Base-by-base conservation (phyloP, 1,140 invertebrate genomes). In the Zaprionus inermis region DNA sequence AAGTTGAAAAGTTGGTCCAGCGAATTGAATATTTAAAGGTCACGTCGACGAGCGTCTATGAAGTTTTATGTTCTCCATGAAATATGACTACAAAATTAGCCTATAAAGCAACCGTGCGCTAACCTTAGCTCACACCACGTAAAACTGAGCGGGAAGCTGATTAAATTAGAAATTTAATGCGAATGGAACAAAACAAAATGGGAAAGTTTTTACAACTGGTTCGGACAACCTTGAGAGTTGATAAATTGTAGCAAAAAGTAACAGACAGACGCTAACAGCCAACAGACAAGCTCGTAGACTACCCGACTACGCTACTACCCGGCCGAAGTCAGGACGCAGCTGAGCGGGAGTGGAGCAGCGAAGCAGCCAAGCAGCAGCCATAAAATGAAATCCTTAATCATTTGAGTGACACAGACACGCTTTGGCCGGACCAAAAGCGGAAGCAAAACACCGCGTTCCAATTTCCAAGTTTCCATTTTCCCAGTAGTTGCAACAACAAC, bases 341-440 rank as follows among this genome's bases (percentile, higher is more conserved):
- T 28, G 44, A 55, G 14, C n/a, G 9, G 52, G 38, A 28, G n/a
- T n/a, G n/a, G 51, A 57, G 32, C 57, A 51, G 38, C 52, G 59
- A 52, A 66, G 46, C 61, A 72, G 60, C 68, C 73, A 66, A 56
- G 68, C 68, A 65, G 59, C 59, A 63, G 73, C 59, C 84, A 89
- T 88, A 89, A 88, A 86, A 80, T 46, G 63, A 88, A 88, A 89
- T 88, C 83, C 89, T 88, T 83, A 88, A 88, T 89, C 83, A 88
- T 89, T 89, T 73, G 70, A 88, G 83, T 89, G 83, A 88, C 83
- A 89, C 65, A 64, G 83, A 72, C 84, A 74, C 58, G 60, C 44
- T 76, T 41, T 18, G 64, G 56, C 64, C 72, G 36, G 75, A 69
- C 66, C 61, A 20, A 18, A n/a, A 38, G 24, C 6, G 14, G 14